Evolutionary conservation across 2,113 vertebrate genomes (phyloP), one percentile per base, ranked within the genome.

Genomic region (Xyliphius kryptos): DNA sequence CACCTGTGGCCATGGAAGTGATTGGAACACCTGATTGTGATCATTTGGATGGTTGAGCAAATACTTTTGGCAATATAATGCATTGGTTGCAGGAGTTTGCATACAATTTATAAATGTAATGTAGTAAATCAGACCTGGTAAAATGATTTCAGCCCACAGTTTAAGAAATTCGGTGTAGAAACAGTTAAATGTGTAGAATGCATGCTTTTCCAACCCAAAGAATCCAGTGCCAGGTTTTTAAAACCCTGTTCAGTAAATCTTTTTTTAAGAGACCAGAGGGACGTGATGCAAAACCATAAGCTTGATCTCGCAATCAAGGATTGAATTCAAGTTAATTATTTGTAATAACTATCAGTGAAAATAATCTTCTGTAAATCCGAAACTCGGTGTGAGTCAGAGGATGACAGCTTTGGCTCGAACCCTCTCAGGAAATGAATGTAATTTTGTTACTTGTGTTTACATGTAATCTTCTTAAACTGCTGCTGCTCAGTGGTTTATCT

Each of bases 371-470:
- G 37, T 44, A 11, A 22, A 50, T 55, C 36, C 15, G 21, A 12
- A 53, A 2, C 22, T 20, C 20, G 16, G 20, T 20, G 19, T 56
- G 36, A 26, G 36, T 61, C 37, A 12, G 13, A 21, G 53, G 22
- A 65, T 32, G 48, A 59, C 40, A 52, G 53, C 17, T 66, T 71
- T 69, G 37, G 36, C 22, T 49, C 16, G 10, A 13, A 26, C 5
- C 61, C 21, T 50, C 43, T 59, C 60, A 56, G 66, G 61, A 68
- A 68, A 65, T 57, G 51, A 22, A 50, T 56, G 55, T 52, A 43
- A 66, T 61, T 61, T 57, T 17, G 57, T 66, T 54, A 53, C 41
- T 54, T 56, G 49, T 56, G 61, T 56, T 61, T 56, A 55, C 26
- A 60, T 62, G 50, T 55, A 44, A 68, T 65, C 43, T 47, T 17